phyloP scores from a whole-genome alignment of 2,888 invertebrate species.

The Cataglyphis cursor region DNA sequence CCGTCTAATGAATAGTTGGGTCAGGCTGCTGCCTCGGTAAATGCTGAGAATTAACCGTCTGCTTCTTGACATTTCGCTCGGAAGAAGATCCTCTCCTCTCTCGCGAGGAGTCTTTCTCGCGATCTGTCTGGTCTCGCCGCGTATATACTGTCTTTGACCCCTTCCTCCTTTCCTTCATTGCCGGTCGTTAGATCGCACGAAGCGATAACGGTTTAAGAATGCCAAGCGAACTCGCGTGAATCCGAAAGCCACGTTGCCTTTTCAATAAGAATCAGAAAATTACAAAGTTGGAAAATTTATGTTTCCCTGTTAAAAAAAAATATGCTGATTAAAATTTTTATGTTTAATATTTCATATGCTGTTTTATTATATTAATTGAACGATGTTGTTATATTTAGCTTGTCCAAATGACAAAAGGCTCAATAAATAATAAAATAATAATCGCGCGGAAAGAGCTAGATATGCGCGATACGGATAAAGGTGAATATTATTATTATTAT shows the following conservation, averaged over 20 bases:
- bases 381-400: not conserved
- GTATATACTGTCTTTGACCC: constrained; percentile 14
- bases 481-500: not conserved
- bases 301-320: too few relatives aligned
- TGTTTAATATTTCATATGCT: too few relatives aligned
- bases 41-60: constrained; percentile 83
- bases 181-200: constrained; percentile 24
- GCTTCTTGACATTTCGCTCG: constrained; percentile 84
- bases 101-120: constrained; percentile 48
- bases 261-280: not conserved
- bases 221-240: not conserved
- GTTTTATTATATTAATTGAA: too few relatives aligned
- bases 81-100: constrained; percentile 76
- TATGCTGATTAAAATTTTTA: too few relatives aligned
- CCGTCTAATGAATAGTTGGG: constrained; percentile 82
- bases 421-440: constrained; percentile 20
- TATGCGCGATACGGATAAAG: not conserved
- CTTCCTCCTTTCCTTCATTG: constrained; percentile 42
- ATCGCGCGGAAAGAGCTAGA: not conserved
- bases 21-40: constrained; percentile 77
- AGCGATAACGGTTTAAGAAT: constrained; percentile 10
- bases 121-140: constrained; percentile 38
- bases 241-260: not conserved
- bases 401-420: not conserved
- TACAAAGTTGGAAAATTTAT: not conserved